Percentiles rank a stretch among this genome's conserved stretches.
phyloP scores from a whole-genome alignment of 2,888 invertebrate genomes.

The Hyppa rectilinea region DNA sequence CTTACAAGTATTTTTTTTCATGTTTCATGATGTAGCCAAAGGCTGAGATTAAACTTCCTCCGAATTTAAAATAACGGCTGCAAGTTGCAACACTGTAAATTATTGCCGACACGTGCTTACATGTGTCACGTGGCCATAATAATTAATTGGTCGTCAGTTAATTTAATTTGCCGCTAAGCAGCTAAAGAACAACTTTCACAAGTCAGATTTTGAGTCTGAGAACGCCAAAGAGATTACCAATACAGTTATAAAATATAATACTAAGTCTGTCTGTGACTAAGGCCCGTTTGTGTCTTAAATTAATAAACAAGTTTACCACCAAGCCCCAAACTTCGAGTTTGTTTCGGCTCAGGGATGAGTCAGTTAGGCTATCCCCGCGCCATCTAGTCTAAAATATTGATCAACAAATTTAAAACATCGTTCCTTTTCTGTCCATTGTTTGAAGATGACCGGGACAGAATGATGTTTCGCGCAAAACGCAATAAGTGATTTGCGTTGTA shows the following conservation, averaged over 20 bases:
- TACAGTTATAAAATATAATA: background rate
- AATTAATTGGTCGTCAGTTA: background rate
- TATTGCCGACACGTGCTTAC: no score
- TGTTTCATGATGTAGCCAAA: background rate
- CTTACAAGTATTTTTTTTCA: background rate
- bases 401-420: background rate
- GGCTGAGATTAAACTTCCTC: conserved; percentile 10
- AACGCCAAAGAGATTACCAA: background rate
- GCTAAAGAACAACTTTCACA: background rate
- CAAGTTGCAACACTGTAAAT: background rate
- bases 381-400: background rate
- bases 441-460: background rate
- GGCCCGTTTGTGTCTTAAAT: background rate
- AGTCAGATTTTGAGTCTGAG: background rate
- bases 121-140: background rate
- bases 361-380: background rate
- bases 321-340: background rate
- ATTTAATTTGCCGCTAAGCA: no score
- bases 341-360: background rate
- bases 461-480: no score
- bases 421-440: background rate
- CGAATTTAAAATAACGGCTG: background rate
- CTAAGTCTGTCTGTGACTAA: background rate
- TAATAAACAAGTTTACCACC: background rate
- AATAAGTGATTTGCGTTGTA: background rate